phyloP scores from a whole-genome alignment of 1,140 invertebrate species.

The Brachionus calyciflorus region DNA sequence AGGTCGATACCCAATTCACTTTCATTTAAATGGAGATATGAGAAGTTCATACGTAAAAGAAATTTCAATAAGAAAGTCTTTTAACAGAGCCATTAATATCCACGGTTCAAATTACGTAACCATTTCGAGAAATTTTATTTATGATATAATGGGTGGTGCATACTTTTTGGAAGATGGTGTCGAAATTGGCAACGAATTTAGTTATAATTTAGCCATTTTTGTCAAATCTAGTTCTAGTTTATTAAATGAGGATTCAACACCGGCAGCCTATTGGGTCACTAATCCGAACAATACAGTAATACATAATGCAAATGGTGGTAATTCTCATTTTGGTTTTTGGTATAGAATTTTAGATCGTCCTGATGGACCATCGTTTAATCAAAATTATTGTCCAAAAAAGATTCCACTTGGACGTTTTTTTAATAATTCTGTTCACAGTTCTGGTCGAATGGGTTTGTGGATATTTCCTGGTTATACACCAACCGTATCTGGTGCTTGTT shows the following conservation, averaged over 20 bases:
- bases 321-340: slow-evolving; percentile 58
- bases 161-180: slow-evolving; percentile 59
- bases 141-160: slow-evolving; percentile 56
- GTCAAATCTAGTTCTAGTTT: slow-evolving; percentile 55
- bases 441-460: slow-evolving; percentile 59
- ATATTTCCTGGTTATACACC: slow-evolving; percentile 54
- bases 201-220: slow-evolving; percentile 56
- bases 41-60: slow-evolving; percentile 54
- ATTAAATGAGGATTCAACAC: slow-evolving; percentile 59
- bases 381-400: slow-evolving; percentile 52
- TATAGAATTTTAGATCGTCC: slow-evolving; percentile 56
- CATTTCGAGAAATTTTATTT: slow-evolving; percentile 50
- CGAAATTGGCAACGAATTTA: slow-evolving; percentile 55
- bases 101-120: slow-evolving; percentile 51
- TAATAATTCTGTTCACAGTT: slow-evolving; percentile 57
- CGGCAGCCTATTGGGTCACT: slow-evolving; percentile 55
- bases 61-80: slow-evolving; percentile 54
- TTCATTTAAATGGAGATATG: slow-evolving; percentile 57
- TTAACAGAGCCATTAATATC: slow-evolving; percentile 59
- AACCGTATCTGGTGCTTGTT: slow-evolving; percentile 40
- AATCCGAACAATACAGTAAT: slow-evolving; percentile 55
- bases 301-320: slow-evolving; percentile 55
- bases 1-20: slow-evolving; percentile 58
- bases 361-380: slow-evolving; percentile 54
- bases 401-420: slow-evolving; percentile 51